Evolutionary conservation across 1,140 invertebrate genomes (phyloP).

Genomic region (Drosophila nasuta): DNA sequence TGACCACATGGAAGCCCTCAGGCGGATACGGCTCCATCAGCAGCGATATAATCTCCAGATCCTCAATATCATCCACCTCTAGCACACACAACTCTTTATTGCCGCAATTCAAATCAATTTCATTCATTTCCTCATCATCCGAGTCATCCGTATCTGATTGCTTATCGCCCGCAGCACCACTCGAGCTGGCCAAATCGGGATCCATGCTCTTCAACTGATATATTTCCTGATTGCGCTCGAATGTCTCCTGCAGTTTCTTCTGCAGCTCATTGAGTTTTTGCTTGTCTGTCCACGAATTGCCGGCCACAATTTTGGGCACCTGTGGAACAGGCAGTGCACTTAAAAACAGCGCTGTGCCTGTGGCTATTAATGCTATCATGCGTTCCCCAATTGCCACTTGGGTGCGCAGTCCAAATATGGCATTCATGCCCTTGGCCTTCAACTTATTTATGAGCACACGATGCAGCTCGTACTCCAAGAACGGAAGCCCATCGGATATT

Average conservation of each 20-base stretch:
- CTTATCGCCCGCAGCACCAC: constrained; percentile 49
- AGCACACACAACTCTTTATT: constrained; percentile 94
- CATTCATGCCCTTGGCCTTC: constrained; percentile 96
- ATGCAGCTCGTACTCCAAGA: constrained; percentile 98
- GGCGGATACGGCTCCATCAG: constrained; percentile 92
- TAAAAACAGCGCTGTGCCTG: constrained; percentile 93
- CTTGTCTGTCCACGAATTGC: constrained; percentile 87
- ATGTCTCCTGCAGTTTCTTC: constrained; percentile 88
- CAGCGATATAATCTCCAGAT: constrained; percentile 92
- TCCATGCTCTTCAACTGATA: constrained; percentile 87
- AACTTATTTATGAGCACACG: constrained; percentile 96
- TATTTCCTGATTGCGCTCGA: constrained; percentile 89
- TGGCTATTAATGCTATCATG: constrained; percentile 94
- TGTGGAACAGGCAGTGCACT: constrained; percentile 90
- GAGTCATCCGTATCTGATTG: constrained; percentile 89
- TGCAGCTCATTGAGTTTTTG: constrained; percentile 88
- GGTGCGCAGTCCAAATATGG: constrained; percentile 93
- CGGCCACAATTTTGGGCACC: constrained; percentile 88
- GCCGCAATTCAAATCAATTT: constrained; percentile 91
- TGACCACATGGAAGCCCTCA: constrained; percentile 93
- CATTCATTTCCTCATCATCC: constrained; percentile 91
- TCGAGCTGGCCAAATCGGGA: constrained; percentile 56
- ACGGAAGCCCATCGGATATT: constrained; percentile 96
- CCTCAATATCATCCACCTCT: constrained; percentile 95
- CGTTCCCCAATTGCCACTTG: constrained; percentile 95